These are phyloP conservation scores for Melanotaenia parkinsoni DNA, from an alignment of 2,797 vertebrate genomes.

Conservation along the genomic window DNA sequence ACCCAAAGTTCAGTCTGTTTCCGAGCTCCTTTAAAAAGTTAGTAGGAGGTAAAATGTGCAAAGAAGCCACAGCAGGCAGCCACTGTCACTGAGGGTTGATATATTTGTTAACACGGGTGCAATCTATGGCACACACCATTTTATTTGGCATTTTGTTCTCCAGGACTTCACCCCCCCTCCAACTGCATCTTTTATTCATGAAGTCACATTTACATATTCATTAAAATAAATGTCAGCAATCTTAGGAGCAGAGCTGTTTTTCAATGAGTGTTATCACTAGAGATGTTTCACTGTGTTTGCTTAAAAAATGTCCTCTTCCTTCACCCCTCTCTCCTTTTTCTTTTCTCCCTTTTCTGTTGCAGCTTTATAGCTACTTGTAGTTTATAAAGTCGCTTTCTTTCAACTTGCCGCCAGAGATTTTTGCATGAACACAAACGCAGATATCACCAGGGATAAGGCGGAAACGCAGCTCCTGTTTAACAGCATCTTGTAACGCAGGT, in stretches of 20 bases:
- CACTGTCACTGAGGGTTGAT: constrained; percentile 73
- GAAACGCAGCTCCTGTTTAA: constrained; percentile 87
- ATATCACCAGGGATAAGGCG: constrained; percentile 89
- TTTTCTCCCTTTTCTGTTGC: constrained; percentile 41
- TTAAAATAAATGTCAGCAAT: constrained; percentile 87
- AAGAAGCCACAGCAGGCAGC: constrained; percentile 74
- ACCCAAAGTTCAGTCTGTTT: constrained; percentile 38
- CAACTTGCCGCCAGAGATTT: constrained; percentile 88
- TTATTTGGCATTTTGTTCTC: constrained; percentile 82
- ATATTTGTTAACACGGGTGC: constrained; percentile 80
- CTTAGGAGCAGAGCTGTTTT: constrained; percentile 79
- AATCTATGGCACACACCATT: constrained; percentile 75
- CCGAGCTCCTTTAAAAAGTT: constrained; percentile 72
- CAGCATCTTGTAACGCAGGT: constrained; percentile 89
- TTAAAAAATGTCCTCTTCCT: neutral
- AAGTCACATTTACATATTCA: constrained; percentile 84
- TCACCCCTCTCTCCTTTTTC: constrained; percentile 17
- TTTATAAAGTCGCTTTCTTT: constrained; percentile 88
- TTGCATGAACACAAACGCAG: constrained; percentile 90
- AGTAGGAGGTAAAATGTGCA: constrained; percentile 77
- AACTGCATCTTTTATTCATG: constrained; percentile 84
- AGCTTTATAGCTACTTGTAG: constrained; percentile 87
- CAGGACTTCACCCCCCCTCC: constrained; percentile 48
- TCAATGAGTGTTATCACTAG: constrained; percentile 68
- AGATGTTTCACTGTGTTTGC: neutral